Base-by-base conservation (phyloP, 2,888 invertebrate genomes). In the Aradus depressus region DNA sequence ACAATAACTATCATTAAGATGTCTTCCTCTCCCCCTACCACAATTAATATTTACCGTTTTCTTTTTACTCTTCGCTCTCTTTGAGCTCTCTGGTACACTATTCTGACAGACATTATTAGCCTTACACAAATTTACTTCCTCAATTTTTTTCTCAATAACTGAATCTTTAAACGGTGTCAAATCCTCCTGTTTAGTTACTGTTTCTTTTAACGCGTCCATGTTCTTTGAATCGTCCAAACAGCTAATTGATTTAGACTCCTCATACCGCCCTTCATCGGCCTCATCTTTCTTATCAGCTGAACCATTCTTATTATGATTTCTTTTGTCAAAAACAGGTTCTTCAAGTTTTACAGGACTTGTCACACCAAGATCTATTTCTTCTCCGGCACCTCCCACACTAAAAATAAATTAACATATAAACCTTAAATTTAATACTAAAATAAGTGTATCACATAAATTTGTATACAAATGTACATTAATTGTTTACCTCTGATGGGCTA, bases 371-470 rank as follows among this genome's bases (percentile, higher is more conserved):
- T 53, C 50, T 35, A 56, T 42, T 44, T 54, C 53, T 19, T 44
- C 48, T 28, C 56, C 55, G 34, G 52, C 42, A 28, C 50, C 25
- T 12, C 31, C n/a, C n/a, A n/a, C n/a, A n/a, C n/a, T n/a, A n/a
- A n/a, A n/a, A n/a, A n/a, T n/a, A n/a, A n/a, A n/a, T n/a, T n/a
- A n/a, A n/a, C n/a, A n/a, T 28, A 48, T 10, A 64, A 5, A 86
- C 64, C 56, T 73, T 68, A 64, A 83, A 84, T 18, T 68, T 66
- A 1, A 80, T 78, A 56, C 75, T 72, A 28, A 44, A 25, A 2
- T 16, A 28, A 28, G 12, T 28, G 12, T 10, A 6, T 28, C 8
- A 10, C 8, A 28, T 28, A 28, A 28, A 28, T 10, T 28, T 10
- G 8, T 10, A 12, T 28, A 28, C 8, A 10, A 12, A 28, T 28